Evolutionary conservation across 2,797 vertebrate genomes (phyloP).

Genomic region (Lagorchestes hirsutus): DNA sequence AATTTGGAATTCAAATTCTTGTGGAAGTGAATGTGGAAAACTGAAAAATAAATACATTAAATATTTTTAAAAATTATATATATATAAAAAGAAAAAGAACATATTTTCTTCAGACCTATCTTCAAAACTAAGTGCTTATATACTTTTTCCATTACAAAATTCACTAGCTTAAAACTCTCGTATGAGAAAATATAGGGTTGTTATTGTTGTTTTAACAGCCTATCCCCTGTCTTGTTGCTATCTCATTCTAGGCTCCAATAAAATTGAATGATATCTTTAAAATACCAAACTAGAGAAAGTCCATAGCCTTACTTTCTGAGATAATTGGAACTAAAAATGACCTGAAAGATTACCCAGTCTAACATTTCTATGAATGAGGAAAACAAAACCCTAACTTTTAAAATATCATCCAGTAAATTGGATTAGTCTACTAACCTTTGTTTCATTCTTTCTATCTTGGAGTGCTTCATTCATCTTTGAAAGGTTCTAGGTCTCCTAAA

Average conservation of each 20-base stretch:
- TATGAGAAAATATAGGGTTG: not conserved
- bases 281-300: not conserved
- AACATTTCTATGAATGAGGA: not conserved
- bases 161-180: not conserved
- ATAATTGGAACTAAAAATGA: not conserved
- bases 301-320: not conserved
- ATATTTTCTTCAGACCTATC: constrained; percentile 9
- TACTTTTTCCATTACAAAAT: not conserved
- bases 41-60: too few species aligned
- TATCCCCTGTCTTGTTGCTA: not conserved
- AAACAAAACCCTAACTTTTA: not conserved
- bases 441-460: not conserved
- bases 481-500: not conserved
- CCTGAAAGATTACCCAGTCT: not conserved
- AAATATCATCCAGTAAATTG: not conserved
- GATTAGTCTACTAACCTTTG: not conserved
- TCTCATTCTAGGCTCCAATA: not conserved
- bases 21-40: too few species aligned
- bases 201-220: too few species aligned
- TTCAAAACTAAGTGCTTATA: not conserved
- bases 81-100: not conserved
- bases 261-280: not conserved
- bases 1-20: too few species aligned
- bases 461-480: not conserved
- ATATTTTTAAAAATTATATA: too few species aligned